Evolutionary conservation across 2,113 vertebrate species (phyloP), one percentile per base, ranked within the genome.

Genomic region (Nannobrachium achirus): DNA sequence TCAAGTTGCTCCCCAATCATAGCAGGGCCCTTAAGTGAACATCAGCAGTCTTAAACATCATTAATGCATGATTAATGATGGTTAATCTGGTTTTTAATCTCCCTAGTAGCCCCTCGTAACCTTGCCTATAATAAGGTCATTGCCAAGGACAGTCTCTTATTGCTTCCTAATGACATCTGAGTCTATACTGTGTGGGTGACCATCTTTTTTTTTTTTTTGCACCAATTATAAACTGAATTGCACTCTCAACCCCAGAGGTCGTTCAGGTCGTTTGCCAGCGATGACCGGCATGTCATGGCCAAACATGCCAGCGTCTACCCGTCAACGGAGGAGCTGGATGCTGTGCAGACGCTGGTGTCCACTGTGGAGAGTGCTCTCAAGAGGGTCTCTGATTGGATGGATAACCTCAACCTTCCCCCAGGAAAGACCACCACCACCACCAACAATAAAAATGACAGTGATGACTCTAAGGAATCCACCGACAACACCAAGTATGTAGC

Each of bases 201-300:
- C 25, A 33, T 5, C 25, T 5, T 3, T 33, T 33, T 33, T 33
- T 33, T 33, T 33, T 33, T 33, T 33, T 33, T 33, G 25, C 6
- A 33, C 25, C 25, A 33, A 5, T 33, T 33, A 33, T 33, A 33
- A 33, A 33, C 25, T 0, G 6, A 33, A 33, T 33, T 33, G 25
- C 25, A 33, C 11, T 52, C 5, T 0, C 38, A 10, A 40, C 42
- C 46, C 20, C 78, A 89, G 89, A 84, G 82, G 78, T 79, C 78
- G 38, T 78, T 86, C 51, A 67, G 77, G 45, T 89, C 78, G 2
- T 86, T 88, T 38, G 86, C 87, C 0, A 86, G 67, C 8, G 95
- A 98, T 66, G 96, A 98, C 86, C 95, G 93, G 53, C 96, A 97
- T 0, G 95, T 98, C 69, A 96, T 98, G 96, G 95, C 95, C 77